These are phyloP conservation scores for Pipistrellus nathusii DNA, from an alignment of 2,797 vertebrate genomes.

Conservation along the genomic window DNA sequence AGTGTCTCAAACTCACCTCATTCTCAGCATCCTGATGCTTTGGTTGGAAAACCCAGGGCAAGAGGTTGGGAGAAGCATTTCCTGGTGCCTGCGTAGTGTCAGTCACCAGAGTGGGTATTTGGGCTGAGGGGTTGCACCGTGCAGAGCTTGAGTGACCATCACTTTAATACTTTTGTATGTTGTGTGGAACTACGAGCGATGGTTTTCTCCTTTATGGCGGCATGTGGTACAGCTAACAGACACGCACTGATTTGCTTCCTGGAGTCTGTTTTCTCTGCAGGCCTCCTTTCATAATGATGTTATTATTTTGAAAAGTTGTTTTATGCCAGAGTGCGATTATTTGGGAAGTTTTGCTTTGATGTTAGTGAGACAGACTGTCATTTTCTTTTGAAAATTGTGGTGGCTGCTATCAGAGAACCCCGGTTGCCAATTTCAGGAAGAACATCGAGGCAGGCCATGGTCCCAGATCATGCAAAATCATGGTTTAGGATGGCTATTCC, in stretches of 20 bases:
- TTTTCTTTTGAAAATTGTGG: neutral
- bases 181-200: neutral
- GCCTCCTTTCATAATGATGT: neutral
- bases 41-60: neutral
- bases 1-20: accelerated
- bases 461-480: neutral
- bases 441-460: neutral
- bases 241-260: neutral
- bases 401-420: too few relatives aligned
- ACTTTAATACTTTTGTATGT: neutral
- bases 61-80: neutral
- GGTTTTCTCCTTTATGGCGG: neutral
- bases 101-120: accelerated
- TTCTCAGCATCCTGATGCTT: neutral
- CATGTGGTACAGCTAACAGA: accelerated
- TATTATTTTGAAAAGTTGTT: neutral
- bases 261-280: neutral
- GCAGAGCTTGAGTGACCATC: too few relatives aligned
- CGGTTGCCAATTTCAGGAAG: neutral
- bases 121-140: neutral
- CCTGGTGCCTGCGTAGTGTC: too few relatives aligned
- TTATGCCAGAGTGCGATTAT: too few relatives aligned
- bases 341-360: neutral
- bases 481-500: neutral
- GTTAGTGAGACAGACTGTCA: neutral